Conservation (phyloP, 2,797 vertebrate species). For the Micropoecilia bifurca region DNA sequence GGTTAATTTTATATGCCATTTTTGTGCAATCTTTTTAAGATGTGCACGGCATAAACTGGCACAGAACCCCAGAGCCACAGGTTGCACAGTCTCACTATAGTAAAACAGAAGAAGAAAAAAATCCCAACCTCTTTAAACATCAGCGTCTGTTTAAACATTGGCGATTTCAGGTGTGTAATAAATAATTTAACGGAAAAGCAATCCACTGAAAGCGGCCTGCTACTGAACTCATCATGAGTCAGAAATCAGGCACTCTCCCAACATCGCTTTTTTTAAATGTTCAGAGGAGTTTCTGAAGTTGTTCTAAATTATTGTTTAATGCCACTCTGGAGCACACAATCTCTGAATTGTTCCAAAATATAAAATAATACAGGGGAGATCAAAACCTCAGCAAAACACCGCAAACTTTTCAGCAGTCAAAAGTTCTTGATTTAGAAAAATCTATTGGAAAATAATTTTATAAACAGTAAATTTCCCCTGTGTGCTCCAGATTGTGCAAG, state of each 20-base stretch:
- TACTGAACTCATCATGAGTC: not conserved
- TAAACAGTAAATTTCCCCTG: not conserved
- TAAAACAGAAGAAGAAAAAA: not conserved
- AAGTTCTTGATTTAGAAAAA: not conserved
- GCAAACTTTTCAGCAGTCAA: not conserved
- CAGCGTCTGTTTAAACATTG: not conserved
- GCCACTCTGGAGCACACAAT: not conserved
- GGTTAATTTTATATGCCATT: not conserved
- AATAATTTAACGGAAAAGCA: not conserved
- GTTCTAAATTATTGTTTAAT: not conserved
- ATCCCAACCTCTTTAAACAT: not conserved
- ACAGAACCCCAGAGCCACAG: not conserved
- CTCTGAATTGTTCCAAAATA: not conserved
- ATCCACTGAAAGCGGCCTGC: not conserved
- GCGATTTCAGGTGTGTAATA: not conserved
- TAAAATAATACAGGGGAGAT: not conserved
- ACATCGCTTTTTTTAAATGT: not conserved
- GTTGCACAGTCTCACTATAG: not conserved
- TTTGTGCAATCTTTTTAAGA: not conserved
- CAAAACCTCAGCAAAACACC: not conserved
- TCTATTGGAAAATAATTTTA: not conserved
- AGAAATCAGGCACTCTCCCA: not conserved
- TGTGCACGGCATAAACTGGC: not conserved
- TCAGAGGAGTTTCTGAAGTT: not conserved
- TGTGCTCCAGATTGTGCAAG: slow-evolving; percentile 2